These are phyloP conservation scores for Progne subis DNA, from an alignment of 2,113 vertebrate genomes.

Conservation along the genomic window DNA sequence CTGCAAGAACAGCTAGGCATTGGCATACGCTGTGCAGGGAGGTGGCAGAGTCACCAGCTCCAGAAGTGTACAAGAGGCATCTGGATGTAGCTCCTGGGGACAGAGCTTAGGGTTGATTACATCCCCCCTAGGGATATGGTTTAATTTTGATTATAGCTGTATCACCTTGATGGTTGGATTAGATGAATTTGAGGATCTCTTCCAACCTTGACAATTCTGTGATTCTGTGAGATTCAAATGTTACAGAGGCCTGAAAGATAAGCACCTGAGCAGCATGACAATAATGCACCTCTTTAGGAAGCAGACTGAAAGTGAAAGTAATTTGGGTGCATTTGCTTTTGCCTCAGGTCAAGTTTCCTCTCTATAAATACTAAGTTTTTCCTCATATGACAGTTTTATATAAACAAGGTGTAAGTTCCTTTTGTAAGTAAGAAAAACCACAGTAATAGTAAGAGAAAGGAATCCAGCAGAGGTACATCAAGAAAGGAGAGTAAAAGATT, in stretches of 20 bases:
- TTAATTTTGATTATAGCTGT: background rate
- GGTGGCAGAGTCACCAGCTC: background rate
- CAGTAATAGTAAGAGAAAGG: background rate
- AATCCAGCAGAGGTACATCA: background rate
- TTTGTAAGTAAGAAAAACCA: background rate
- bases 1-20: background rate
- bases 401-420: background rate
- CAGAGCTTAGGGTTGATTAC: background rate
- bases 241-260: background rate
- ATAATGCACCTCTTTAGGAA: background rate
- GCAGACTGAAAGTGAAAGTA: background rate
- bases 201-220: background rate
- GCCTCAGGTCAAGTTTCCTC: background rate
- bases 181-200: background rate
- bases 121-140: background rate
- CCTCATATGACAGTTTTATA: background rate
- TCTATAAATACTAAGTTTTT: background rate
- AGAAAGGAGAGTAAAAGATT: background rate
- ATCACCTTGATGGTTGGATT: too few species aligned
- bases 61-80: background rate
- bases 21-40: background rate
- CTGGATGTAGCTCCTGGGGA: background rate
- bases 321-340: background rate
- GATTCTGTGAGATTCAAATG: background rate
- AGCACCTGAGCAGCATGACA: background rate